These are phyloP conservation scores for Aricia agestis DNA, from an alignment of 1,140 invertebrate genomes.

Conservation along the genomic window DNA sequence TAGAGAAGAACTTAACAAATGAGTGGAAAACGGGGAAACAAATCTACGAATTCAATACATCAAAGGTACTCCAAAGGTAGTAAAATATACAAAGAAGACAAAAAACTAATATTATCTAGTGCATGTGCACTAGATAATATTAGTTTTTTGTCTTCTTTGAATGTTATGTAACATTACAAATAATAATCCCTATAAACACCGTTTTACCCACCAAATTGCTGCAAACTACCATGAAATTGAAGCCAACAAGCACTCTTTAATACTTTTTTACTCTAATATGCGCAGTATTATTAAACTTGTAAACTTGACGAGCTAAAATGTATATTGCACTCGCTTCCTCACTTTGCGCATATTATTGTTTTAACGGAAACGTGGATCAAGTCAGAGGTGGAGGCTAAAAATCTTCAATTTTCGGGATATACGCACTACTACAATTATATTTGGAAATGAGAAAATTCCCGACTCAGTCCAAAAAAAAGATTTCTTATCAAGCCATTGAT, in stretches of 20 bases:
- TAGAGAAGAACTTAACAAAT: conserved; percentile 26
- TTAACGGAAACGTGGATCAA: conserved; percentile 30
- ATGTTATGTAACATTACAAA: conserved; percentile 26
- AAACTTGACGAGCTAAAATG: conserved; percentile 29
- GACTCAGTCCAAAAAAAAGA: background rate
- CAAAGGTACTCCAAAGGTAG: conserved; percentile 34
- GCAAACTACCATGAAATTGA: conserved; percentile 21
- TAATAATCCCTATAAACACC: background rate
- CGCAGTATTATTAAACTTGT: conserved; percentile 25
- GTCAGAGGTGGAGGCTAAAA: conserved; percentile 22
- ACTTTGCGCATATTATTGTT: conserved; percentile 23
- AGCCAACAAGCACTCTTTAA: conserved; percentile 20
- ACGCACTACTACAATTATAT: conserved; percentile 28
- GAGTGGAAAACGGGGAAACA: conserved; percentile 27
- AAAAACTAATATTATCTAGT: background rate
- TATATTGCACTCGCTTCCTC: background rate
- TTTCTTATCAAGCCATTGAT: conserved; percentile 13
- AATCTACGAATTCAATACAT: conserved; percentile 32
- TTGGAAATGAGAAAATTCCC: conserved; percentile 15
- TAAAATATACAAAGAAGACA: conserved; percentile 24
- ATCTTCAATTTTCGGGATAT: conserved; percentile 21
- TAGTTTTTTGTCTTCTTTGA: no score
- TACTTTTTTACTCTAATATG: conserved; percentile 29
- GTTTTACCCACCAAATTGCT: conserved; percentile 5
- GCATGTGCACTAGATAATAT: no score